Evolutionary conservation across 1,140 invertebrate genomes (phyloP).

Genomic region (Zaprionus lachaisei): DNA sequence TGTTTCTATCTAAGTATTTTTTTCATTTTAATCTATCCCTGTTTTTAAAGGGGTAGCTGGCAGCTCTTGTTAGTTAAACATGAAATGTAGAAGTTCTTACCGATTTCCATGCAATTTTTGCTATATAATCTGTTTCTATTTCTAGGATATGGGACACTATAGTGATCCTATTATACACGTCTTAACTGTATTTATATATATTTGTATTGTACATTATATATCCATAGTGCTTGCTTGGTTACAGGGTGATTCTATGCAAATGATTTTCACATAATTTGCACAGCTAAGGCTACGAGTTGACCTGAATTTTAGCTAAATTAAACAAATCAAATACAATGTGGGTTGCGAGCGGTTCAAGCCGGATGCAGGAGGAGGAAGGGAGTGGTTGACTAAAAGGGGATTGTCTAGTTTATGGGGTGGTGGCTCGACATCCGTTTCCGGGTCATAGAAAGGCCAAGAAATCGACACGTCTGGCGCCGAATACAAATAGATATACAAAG

Average conservation of each 20-base stretch:
- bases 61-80: no score
- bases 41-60: no score
- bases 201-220: not conserved
- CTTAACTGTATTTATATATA: not conserved
- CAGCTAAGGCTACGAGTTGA: not conserved
- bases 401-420: not conserved
- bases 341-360: not conserved
- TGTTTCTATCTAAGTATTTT: no score
- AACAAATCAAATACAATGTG: conserved; percentile 16
- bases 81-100: no score
- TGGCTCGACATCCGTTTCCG: conserved; percentile 10
- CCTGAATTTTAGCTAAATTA: conserved; percentile 19
- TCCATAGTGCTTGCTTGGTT: not conserved
- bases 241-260: not conserved
- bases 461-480: conserved; percentile 7
- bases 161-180: no score
- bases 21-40: no score
- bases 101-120: no score
- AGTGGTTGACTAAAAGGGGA: not conserved
- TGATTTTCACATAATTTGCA: conserved; percentile 13
- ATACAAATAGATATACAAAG: not conserved
- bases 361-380: not conserved
- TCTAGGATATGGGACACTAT: no score
- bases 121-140: no score
- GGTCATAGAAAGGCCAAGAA: conserved; percentile 5